A percentile compares a stretch with the other conserved stretches of the same genome.
Evolutionary conservation across 2,888 invertebrate species (phyloP).

Genomic region (Selenia dentaria): DNA sequence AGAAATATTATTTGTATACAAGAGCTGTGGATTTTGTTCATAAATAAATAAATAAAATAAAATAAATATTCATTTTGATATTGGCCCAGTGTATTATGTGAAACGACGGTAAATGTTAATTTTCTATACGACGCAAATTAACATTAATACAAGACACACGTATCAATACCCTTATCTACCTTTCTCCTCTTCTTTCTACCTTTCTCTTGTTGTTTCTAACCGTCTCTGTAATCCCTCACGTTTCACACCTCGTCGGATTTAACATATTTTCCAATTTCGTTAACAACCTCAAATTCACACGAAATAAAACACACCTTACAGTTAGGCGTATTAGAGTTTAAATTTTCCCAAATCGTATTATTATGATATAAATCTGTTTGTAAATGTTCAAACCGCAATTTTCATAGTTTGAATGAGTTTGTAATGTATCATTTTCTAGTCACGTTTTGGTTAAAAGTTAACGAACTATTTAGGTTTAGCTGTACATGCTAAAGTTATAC

Average conservation of each 20-base stretch:
- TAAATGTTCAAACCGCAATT: conserved; percentile 38
- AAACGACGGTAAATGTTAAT: too few species aligned
- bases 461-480: conserved; percentile 31
- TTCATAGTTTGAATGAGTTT: conserved; percentile 45
- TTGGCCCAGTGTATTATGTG: too few species aligned
- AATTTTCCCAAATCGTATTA: background rate
- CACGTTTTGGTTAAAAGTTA: conserved; percentile 44
- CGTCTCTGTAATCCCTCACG: conserved; percentile 24
- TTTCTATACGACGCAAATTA: too few species aligned
- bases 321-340: background rate
- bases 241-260: conserved; percentile 29
- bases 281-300: background rate
- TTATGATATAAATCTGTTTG: conserved; percentile 31
- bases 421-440: conserved; percentile 45
- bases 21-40: too few species aligned
- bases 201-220: background rate
- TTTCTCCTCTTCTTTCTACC: background rate
- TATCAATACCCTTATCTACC: background rate
- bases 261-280: conserved; percentile 5
- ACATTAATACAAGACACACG: background rate
- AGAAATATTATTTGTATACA: too few species aligned
- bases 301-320: background rate
- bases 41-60: too few species aligned
- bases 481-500: conserved; percentile 19
- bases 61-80: too few species aligned